Conservation (phyloP, 2,797 vertebrate species). For the Esox lucius region DNA sequence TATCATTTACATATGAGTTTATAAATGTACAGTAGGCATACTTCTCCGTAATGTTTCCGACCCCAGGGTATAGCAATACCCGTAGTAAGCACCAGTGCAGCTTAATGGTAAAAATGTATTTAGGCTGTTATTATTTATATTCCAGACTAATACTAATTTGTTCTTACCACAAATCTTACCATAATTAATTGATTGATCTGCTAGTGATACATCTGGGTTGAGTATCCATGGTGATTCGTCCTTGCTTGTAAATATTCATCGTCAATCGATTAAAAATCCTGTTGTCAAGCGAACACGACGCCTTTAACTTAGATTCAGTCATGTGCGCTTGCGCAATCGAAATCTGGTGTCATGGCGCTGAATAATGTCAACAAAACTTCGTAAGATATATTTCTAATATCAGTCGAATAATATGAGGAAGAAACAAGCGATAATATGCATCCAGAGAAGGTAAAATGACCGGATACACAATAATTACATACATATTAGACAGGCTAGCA, state of each 20-base stretch:
- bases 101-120: too few relatives aligned
- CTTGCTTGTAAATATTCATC: constrained; percentile 46
- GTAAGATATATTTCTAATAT: constrained; percentile 21
- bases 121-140: too few relatives aligned
- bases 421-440: constrained; percentile 53
- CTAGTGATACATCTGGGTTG: constrained; percentile 15
- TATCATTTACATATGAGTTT: too few relatives aligned
- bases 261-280: constrained; percentile 46
- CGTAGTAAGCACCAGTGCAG: too few relatives aligned
- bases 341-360: constrained; percentile 61
- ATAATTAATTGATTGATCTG: constrained; percentile 19
- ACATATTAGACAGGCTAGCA: background rate
- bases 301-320: constrained; percentile 59
- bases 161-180: background rate
- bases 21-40: too few relatives aligned
- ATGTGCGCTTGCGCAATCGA: constrained; percentile 60
- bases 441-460: constrained; percentile 64
- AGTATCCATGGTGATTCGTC: constrained; percentile 43
- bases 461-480: background rate
- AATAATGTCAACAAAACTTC: constrained; percentile 37
- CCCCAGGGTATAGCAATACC: too few relatives aligned
- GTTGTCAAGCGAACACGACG: constrained; percentile 69
- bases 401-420: constrained; percentile 7
- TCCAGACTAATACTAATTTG: too few relatives aligned
- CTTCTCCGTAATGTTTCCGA: too few relatives aligned